Conservation (phyloP, 2,113 vertebrate genomes). For the Elephas maximus region DNA sequence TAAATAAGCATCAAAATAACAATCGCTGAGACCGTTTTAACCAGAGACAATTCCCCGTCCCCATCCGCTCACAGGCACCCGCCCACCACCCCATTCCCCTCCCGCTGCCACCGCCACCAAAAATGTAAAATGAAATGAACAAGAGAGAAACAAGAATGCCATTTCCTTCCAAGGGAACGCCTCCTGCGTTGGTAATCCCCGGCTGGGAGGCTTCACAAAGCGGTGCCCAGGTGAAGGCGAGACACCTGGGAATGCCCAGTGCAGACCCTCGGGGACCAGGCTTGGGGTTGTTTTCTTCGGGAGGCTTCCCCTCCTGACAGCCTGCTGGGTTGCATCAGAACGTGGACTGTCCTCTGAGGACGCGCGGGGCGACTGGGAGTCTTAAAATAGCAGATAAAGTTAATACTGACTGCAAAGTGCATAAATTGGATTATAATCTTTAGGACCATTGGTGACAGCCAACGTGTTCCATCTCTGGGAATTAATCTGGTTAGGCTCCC, state of each 20-base stretch:
- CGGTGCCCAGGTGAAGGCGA: conserved; percentile 68
- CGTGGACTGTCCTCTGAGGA: conserved; percentile 66
- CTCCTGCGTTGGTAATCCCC: background rate
- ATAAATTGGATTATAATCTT: conserved; percentile 84
- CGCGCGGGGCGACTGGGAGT: conserved; percentile 29
- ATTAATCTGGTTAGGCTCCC: conserved; percentile 78
- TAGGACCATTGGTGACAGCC: conserved; percentile 79
- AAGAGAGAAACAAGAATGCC: background rate
- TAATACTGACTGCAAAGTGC: conserved; percentile 78
- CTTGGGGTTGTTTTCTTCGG: conserved; percentile 52
- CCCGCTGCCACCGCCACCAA: conserved; percentile 4
- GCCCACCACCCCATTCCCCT: background rate
- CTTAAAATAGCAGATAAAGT: conserved; percentile 82
- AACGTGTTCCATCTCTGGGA: conserved; percentile 77
- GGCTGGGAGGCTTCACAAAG: conserved; percentile 20
- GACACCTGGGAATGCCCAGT: conserved; percentile 54
- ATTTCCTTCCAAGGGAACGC: conserved; percentile 67
- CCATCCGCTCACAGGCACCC: background rate
- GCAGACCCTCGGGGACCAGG: background rate
- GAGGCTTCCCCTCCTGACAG: conserved; percentile 33
- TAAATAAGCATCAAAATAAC: conserved; percentile 45
- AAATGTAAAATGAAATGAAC: conserved; percentile 59
- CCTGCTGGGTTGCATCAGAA: conserved; percentile 74
- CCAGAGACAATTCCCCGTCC: background rate
- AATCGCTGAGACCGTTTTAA: conserved; percentile 10